Evolutionary conservation across 2,797 vertebrate species (phyloP), one percentile per base, ranked within the genome.

Genomic region (Aphelocoma californica): DNA sequence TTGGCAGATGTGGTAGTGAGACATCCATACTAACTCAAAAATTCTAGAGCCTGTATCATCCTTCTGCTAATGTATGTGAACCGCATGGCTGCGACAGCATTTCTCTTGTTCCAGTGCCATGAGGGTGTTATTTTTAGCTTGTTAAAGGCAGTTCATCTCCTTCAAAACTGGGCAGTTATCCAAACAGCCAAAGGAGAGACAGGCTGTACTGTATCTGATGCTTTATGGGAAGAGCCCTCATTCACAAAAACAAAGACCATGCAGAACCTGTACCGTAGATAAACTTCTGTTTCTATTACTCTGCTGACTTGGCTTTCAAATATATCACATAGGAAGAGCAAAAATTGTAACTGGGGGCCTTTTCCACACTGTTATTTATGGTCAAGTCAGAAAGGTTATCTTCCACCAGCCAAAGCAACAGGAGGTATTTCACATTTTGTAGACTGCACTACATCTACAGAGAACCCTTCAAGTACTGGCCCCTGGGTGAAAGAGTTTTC

Each of bases 101-200:
- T 92, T 64, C 92, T 95, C 96, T 96, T 92, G 80, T 79, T 95
- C 86, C 92, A 88, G 56, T 70, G 87, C 94, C 96, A 95, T 38
- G 86, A 91, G 86, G 65, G 91, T 91, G 86, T 90, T 96, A 95
- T 96, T 97, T 97, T 97, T 95, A 97, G 93, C 84, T 93, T 89
- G 88, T 95, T 95, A 92, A 96, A 96, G 93, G 93, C 94, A 95
- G 93, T 90, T 96, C 61, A 88, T 97, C 97, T 97, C 93, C 97
- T 97, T 96, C 94, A 96, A 96, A 97, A 93, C 91, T 36, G 94
- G 96, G 96, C 97, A 97, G 91, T 96, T 97, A 94, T 96, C 92
- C 92, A 96, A 95, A 87, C 91, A 97, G 94, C 92, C 84, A 77
- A 97, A 97, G 83, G 80, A 97, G 95, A 97, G 94, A 87, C 93